Evolutionary conservation across 2,113 vertebrate genomes (phyloP).

Genomic region (Cromileptes altivelis): DNA sequence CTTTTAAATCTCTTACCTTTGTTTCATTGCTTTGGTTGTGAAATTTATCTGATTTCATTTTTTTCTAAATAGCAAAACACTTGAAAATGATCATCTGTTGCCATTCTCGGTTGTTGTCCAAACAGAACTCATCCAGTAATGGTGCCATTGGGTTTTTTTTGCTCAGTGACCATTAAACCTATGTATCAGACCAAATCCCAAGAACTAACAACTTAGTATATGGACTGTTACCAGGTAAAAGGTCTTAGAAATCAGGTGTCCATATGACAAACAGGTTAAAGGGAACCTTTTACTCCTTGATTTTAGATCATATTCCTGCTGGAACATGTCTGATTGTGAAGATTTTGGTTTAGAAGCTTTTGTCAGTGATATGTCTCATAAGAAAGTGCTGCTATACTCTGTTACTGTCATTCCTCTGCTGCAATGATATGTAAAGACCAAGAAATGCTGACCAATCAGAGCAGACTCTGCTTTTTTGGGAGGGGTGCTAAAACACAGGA

Average conservation of each 20-base stretch:
- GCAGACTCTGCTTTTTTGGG: no score
- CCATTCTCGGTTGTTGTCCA: slow-evolving; percentile 23
- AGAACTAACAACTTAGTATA: slow-evolving; percentile 7
- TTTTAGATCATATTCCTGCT: no score
- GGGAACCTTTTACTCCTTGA: no score
- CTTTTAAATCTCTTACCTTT: slow-evolving; percentile 15
- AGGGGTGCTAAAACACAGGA: no score
- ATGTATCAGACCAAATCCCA: slow-evolving; percentile 30
- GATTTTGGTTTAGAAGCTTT: no score
- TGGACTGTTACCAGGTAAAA: slow-evolving; percentile 20
- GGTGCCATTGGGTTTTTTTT: slow-evolving; percentile 34
- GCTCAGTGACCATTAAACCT: slow-evolving; percentile 32
- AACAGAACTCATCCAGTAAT: slow-evolving; percentile 9
- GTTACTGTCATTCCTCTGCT: no score
- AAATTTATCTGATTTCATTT: slow-evolving; percentile 43
- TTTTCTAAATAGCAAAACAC: slow-evolving; percentile 24
- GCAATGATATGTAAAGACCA: no score
- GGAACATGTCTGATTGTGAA: no score
- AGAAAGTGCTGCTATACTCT: no score
- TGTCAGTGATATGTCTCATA: no score
- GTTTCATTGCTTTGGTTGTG: slow-evolving; percentile 28
- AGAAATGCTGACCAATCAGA: no score
- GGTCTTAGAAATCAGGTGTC: slow-evolving; percentile 19
- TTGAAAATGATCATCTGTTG: slow-evolving; percentile 30
- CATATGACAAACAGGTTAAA: slow-evolving; percentile 2